Conservation (phyloP, 2,888 invertebrate genomes). For the Ctena decussata region DNA sequence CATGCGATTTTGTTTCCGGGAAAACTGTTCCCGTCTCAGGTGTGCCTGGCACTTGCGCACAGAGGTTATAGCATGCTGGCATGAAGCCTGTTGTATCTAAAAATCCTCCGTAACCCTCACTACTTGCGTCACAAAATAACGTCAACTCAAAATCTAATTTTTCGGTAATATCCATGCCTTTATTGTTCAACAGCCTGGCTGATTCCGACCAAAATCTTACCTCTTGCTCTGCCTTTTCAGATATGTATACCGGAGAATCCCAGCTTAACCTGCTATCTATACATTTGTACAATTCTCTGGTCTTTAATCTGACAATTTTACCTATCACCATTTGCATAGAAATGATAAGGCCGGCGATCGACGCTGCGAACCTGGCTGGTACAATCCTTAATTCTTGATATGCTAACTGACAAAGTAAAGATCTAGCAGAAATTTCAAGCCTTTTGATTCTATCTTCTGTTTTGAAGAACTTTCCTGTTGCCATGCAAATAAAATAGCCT, state of each 20-base stretch:
- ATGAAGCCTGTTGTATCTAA: background rate
- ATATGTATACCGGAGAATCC: slow-evolving; percentile 16
- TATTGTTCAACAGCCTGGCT: background rate
- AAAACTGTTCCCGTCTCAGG: too few species aligned
- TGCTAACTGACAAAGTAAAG: background rate
- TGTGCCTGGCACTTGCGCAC: background rate
- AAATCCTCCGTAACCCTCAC: slow-evolving; percentile 28
- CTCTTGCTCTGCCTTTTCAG: slow-evolving; percentile 4
- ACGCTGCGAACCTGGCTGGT: background rate
- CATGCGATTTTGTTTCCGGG: too few species aligned
- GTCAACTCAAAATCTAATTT: background rate
- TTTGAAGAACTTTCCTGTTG: background rate
- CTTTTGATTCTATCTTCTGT: slow-evolving; percentile 22
- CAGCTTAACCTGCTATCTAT: slow-evolving; percentile 33
- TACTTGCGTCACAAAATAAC: slow-evolving; percentile 22
- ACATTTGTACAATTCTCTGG: slow-evolving; percentile 25
- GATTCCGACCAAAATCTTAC: slow-evolving; percentile 18
- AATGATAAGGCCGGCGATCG: slow-evolving; percentile 22
- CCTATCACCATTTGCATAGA: slow-evolving; percentile 32
- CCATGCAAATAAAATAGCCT: slow-evolving; percentile 17
- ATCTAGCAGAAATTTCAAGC: background rate
- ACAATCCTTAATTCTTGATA: background rate
- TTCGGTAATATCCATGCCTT: background rate
- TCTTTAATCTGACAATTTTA: slow-evolving; percentile 7
- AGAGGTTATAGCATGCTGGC: too few species aligned